Base-by-base conservation (phyloP, 2,888 invertebrate genomes). In the Nezara viridula region DNA sequence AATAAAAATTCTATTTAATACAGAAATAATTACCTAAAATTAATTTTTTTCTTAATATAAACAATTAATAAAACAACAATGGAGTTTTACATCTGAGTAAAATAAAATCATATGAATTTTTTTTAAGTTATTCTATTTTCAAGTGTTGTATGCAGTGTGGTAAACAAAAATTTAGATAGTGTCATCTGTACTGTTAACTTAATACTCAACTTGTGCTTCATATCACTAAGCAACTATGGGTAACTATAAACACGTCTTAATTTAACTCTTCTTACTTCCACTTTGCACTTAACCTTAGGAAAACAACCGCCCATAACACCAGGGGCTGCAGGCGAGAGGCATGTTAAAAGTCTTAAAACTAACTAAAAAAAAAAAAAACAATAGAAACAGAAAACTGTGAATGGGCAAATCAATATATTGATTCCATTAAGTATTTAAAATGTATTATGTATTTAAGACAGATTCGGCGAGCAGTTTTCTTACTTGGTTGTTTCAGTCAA, bases 181-280 rank as follows among this genome's bases (percentile, higher is more conserved):
- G 19, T 21, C 77, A 40, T 77, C 19, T 32, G 24, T 40, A 77
- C 77, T 40, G 40, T 77, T 77, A 77, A 40, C 40, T 77, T 40
- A 21, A 44, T 77, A 77, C 77, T 77, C 77, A 77, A 77, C 77
- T 77, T 40, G 77, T 24, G 24, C 9, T 44, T 21, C 40, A 24
- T 44, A 77, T 21, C 40, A 77, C 77, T 40, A 77, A 77, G 77
- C 40, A 77, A 77, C 77, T 77, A 77, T 40, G 77, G 77, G 77
- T 77, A 77, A 77, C 3, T 44, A 40, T 24, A 77, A 77, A 40
- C 40, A 77, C 77, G 21, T 40, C 77, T 40, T 40, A 77, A 77
- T 40, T 77, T 44, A 77, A 40, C 40, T 77, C 77, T 40, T 40
- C 77, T 77, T 77, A 77, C 77, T 24, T 77, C 16, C 40, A 77